Percentiles rank a stretch among this genome's conserved stretches.
phyloP scores from a whole-genome alignment of 2,797 vertebrate species.

The Acanthornis magna region DNA sequence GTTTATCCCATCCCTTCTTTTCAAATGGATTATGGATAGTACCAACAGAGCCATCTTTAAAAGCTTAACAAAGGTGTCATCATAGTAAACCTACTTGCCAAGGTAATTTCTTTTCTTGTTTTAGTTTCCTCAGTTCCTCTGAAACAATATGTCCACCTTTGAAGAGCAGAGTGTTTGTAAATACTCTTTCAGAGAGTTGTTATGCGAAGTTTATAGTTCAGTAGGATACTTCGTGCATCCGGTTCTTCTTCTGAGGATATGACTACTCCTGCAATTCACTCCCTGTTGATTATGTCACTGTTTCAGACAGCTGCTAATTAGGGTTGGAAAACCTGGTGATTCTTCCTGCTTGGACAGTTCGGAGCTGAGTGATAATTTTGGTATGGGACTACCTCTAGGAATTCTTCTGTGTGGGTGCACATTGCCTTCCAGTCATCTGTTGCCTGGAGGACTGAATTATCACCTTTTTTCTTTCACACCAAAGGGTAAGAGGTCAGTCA shows the following conservation, averaged over 20 bases:
- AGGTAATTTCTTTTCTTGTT: background rate
- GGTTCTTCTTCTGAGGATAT: background rate
- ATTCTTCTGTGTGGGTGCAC: background rate
- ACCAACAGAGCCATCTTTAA: background rate
- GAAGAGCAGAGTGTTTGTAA: constrained; percentile 7
- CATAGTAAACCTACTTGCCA: background rate
- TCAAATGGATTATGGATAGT: background rate
- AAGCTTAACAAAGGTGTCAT: background rate
- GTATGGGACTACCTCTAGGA: background rate
- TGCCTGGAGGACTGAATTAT: background rate
- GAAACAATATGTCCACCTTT: background rate
- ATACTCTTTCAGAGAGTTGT: background rate
- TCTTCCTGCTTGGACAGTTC: background rate
- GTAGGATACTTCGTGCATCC: background rate
- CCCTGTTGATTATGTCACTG: background rate
- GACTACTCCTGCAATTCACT: background rate
- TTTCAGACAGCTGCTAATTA: background rate
- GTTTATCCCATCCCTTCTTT: background rate
- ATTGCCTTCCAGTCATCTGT: background rate
- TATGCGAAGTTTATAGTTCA: background rate
- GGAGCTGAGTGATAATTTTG: background rate
- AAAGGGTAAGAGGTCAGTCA: background rate
- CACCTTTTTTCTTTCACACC: background rate
- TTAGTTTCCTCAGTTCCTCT: background rate
- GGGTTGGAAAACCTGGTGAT: background rate